These are phyloP conservation scores for Incurvaria masculella DNA, from an alignment of 2,888 invertebrate species.

Conservation along the genomic window DNA sequence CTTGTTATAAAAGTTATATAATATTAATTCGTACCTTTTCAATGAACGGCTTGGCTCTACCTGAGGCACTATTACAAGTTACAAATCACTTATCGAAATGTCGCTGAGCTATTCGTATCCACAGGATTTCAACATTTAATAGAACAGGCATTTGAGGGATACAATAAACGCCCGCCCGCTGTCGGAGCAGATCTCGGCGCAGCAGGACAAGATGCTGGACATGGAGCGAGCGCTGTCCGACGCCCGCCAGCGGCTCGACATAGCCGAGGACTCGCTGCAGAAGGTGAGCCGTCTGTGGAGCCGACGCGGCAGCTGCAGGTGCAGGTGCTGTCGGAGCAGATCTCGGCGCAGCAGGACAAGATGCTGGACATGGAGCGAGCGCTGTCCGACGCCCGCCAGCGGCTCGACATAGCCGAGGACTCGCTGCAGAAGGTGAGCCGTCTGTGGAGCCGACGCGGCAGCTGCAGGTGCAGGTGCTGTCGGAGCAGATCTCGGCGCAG, in stretches of 20 bases:
- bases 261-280: constrained; percentile 83
- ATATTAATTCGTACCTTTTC: too few relatives aligned
- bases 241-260: constrained; percentile 72
- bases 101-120: too few relatives aligned
- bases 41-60: too few relatives aligned
- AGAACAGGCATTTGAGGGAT: too few relatives aligned
- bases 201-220: constrained; percentile 88
- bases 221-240: constrained; percentile 80
- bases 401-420: constrained; percentile 80
- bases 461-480: constrained; percentile 84
- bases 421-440: constrained; percentile 80
- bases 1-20: too few relatives aligned
- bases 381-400: constrained; percentile 74
- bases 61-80: too few relatives aligned
- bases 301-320: constrained; percentile 87
- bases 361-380: constrained; percentile 85
- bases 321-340: constrained; percentile 85
- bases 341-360: constrained; percentile 91
- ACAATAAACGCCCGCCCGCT: too few relatives aligned
- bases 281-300: too few relatives aligned
- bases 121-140: too few relatives aligned
- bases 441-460: too few relatives aligned
- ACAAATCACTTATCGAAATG: too few relatives aligned
- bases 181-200: constrained; percentile 91
- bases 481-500: constrained; percentile 93